Percentiles rank a stretch among this genome's conserved stretches.
phyloP scores from a whole-genome alignment of 2,797 vertebrate genomes.

The Pristis pectinata region DNA sequence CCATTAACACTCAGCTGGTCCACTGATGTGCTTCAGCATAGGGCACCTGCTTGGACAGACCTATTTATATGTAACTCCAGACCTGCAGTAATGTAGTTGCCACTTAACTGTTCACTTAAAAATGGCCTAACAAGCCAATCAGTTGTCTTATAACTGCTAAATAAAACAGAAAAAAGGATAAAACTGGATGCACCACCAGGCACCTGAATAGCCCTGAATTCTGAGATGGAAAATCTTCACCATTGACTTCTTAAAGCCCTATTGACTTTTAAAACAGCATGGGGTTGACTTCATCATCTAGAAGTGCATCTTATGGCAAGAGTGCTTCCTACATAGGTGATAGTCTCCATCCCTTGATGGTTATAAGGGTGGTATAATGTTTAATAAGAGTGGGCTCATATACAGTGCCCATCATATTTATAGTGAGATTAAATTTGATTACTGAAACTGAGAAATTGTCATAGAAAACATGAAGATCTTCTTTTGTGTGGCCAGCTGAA shows the following conservation, averaged over 20 bases:
- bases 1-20: too few relatives aligned
- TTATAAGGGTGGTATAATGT: background rate
- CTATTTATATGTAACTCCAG: too few relatives aligned
- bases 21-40: too few relatives aligned
- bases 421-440: background rate
- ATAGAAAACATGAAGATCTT: background rate
- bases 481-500: background rate
- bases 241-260: background rate
- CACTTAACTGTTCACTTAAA: too few relatives aligned
- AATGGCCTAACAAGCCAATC: too few relatives aligned
- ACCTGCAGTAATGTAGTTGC: too few relatives aligned
- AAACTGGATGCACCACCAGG: too few relatives aligned
- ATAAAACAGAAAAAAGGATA: too few relatives aligned
- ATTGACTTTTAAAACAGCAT: background rate
- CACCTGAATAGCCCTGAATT: too few relatives aligned
- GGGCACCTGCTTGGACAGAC: too few relatives aligned
- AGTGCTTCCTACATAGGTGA: background rate
- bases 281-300: background rate
- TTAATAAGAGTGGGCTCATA: background rate
- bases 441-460: background rate
- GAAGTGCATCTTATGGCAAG: background rate
- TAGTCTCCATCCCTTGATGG: background rate
- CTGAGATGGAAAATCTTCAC: too few relatives aligned
- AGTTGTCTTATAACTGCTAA: too few relatives aligned
- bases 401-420: background rate